Conservation (phyloP, 2,113 vertebrate genomes). For the Sapayoa aenigma region DNA sequence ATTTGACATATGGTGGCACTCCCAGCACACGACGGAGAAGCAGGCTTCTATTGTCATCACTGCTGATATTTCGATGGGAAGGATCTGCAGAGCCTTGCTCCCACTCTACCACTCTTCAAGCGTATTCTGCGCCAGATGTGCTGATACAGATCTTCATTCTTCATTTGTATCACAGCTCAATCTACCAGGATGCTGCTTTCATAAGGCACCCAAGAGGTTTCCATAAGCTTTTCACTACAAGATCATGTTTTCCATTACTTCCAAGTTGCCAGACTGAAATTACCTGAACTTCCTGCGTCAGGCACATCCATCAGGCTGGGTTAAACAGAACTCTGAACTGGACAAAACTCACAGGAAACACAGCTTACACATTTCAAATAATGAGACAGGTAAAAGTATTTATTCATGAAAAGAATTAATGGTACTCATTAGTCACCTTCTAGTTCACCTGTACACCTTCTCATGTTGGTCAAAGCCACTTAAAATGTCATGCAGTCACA, state of each 20-base stretch:
- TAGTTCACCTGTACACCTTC: not conserved
- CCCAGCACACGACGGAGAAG: not conserved
- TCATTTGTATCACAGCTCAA: not conserved
- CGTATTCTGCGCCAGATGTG: accelerated
- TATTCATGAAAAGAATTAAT: not conserved
- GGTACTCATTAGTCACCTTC: not conserved
- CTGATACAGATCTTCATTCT: not conserved
- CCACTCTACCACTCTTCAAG: not conserved
- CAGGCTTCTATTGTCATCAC: not conserved
- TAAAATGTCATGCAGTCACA: not conserved
- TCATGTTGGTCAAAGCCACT: not conserved
- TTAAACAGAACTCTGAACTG: not conserved
- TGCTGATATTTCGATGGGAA: not conserved
- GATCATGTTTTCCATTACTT: not conserved
- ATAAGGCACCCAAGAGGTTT: not conserved
- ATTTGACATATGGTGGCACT: not conserved
- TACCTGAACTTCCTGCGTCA: not conserved
- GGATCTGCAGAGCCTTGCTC: not conserved
- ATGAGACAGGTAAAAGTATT: not conserved
- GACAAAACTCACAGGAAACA: not conserved
- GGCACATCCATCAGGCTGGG: not conserved
- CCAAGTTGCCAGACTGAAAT: not conserved
- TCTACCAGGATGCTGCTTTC: not conserved
- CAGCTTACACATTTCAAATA: not conserved
- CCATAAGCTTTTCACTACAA: not conserved